Evolutionary conservation across 1,140 invertebrate genomes (phyloP).

Genomic region (Diploscapter pachys): DNA sequence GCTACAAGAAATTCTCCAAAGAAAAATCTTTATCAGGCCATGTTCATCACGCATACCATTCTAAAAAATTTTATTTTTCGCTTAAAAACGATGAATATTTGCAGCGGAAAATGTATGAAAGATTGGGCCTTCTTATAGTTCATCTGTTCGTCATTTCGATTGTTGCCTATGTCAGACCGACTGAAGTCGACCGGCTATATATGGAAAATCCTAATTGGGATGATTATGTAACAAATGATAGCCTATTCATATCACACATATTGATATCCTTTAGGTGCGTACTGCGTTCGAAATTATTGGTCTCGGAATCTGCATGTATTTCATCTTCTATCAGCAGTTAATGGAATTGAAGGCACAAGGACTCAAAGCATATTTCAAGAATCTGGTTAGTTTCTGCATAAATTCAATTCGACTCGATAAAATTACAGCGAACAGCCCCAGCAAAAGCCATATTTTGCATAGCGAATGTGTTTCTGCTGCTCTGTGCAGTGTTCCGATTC

Average conservation of each 20-base stretch:
- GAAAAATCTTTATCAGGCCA: no score
- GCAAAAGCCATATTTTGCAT: constrained; percentile 88
- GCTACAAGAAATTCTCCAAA: no score
- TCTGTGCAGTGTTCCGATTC: constrained; percentile 83
- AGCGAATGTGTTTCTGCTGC: constrained; percentile 84
- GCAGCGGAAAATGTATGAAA: constrained; percentile 83
- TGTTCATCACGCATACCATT: constrained; percentile 32
- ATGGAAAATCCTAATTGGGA: constrained; percentile 59
- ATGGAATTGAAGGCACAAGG: constrained; percentile 91
- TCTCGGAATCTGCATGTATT: constrained; percentile 41
- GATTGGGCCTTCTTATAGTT: constrained; percentile 76
- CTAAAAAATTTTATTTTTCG: constrained; percentile 1
- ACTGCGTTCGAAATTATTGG: no score
- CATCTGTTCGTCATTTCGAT: constrained; percentile 82
- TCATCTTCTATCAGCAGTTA: constrained; percentile 82
- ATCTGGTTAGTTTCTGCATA: constrained; percentile 70
- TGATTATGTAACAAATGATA: constrained; percentile 45
- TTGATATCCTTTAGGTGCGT: no score
- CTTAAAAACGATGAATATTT: constrained; percentile 34
- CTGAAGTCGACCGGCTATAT: constrained; percentile 63
- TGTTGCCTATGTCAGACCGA: constrained; percentile 80
- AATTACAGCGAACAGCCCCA: constrained; percentile 78
- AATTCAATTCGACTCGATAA: constrained; percentile 8
- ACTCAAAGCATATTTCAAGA: constrained; percentile 79
- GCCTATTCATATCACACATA: constrained; percentile 8